A percentile compares a stretch with the other conserved stretches of the same genome.
phyloP scores from a whole-genome alignment of 35 echinoderm and acorn worm species.

The Eucidaris tribuloides region DNA sequence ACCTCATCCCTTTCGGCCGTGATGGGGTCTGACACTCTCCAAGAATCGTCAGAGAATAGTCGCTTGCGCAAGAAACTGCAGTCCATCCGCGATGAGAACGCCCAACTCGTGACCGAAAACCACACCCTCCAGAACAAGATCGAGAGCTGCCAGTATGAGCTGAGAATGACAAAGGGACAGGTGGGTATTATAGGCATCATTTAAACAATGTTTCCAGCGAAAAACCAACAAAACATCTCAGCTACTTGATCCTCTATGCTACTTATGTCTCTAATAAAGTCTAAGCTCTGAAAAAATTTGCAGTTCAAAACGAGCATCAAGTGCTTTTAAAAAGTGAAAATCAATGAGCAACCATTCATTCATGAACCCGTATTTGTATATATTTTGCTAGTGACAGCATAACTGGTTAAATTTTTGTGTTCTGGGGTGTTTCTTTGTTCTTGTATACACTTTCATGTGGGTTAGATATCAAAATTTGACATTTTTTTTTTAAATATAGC shows the following conservation, averaged over 20 bases:
- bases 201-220: background rate
- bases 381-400: no score
- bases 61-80: constrained; percentile 72
- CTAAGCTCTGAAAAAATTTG: background rate
- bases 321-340: background rate
- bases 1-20: background rate
- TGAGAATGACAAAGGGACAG: constrained; percentile 56
- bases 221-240: no score
- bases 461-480: no score
- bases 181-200: background rate
- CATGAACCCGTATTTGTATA: no score
- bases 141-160: constrained; percentile 61
- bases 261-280: no score
- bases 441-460: no score
- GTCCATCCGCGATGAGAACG: constrained; percentile 70
- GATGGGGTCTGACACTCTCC: background rate
- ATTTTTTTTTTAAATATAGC: no score
- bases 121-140: constrained; percentile 72
- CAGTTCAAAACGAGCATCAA: background rate
- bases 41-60: constrained; percentile 6
- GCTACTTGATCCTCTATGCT: no score
- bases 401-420: no score
- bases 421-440: no score
- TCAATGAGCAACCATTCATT: no score
- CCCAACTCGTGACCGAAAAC: constrained; percentile 54